Conservation (phyloP, 2,113 vertebrate species). For the Brachypteracias leptosomus region DNA sequence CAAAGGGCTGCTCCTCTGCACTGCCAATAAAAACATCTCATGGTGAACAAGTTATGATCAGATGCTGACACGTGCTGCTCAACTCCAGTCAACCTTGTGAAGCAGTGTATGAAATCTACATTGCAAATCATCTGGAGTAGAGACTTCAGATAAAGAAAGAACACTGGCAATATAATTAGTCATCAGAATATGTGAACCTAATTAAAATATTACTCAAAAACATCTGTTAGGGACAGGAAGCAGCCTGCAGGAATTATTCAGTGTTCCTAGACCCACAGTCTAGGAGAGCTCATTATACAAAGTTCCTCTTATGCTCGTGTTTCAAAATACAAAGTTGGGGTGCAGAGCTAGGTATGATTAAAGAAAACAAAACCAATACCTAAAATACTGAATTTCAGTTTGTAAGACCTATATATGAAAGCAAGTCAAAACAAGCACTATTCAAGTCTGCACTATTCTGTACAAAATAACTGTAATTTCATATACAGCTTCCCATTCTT, state of each 20-base stretch:
- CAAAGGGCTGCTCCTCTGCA: not conserved
- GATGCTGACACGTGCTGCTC: not conserved
- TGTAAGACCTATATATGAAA: not conserved
- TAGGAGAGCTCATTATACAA: slow-evolving; percentile 31
- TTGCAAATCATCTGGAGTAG: not conserved
- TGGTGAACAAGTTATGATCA: rapidly evolving
- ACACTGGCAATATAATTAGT: slow-evolving; percentile 9
- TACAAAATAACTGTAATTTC: not conserved
- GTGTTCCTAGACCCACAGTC: slow-evolving; percentile 11
- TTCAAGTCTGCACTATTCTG: not conserved
- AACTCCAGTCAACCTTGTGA: not conserved
- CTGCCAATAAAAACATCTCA: not conserved
- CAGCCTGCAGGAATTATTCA: slow-evolving; percentile 37
- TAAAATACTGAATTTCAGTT: not conserved
- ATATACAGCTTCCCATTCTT: not conserved
- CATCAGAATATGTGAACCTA: slow-evolving; percentile 16
- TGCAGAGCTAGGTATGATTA: not conserved
- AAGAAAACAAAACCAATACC: not conserved
- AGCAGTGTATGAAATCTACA: not conserved
- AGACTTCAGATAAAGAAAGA: slow-evolving; percentile 2
- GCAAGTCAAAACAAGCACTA: not conserved
- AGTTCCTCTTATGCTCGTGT: not conserved
- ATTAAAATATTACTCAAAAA: slow-evolving; percentile 59
- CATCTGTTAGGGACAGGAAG: slow-evolving; percentile 42
- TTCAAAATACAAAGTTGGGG: slow-evolving; percentile 10